phyloP scores from a whole-genome alignment of 1,140 invertebrate species.

The Sitobion miscanthi region DNA sequence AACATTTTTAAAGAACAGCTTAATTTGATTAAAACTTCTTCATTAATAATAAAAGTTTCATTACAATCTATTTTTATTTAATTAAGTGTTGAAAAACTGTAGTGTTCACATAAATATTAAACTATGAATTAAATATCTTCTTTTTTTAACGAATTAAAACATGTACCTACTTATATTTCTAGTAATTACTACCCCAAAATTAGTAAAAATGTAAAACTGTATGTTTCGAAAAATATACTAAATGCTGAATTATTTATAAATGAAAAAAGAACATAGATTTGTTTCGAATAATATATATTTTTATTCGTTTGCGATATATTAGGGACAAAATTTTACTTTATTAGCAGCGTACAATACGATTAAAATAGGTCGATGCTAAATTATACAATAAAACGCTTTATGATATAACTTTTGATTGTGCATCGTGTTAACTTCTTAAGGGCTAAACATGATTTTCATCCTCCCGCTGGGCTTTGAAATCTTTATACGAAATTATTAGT shows the following conservation, averaged over 20 bases:
- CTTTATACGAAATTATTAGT: neutral
- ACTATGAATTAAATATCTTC: neutral
- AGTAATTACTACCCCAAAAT: neutral
- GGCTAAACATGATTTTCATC: neutral
- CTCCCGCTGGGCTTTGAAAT: neutral
- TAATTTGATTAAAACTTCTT: conserved; percentile 9
- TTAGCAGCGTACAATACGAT: neutral
- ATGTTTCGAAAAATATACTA: neutral
- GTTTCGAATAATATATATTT: neutral
- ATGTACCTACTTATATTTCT: neutral
- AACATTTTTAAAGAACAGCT: neutral
- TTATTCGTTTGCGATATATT: neutral
- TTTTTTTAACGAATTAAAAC: neutral
- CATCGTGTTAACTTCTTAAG: neutral
- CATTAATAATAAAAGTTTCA: conserved; percentile 1
- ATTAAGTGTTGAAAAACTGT: neutral
- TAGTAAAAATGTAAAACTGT: too few species aligned
- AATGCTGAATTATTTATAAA: neutral
- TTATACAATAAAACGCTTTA: neutral
- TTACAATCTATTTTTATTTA: neutral
- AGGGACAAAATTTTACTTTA: neutral
- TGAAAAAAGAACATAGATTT: neutral
- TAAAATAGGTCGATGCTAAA: neutral
- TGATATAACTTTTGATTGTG: neutral
- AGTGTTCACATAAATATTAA: neutral